Evolutionary conservation across 1,140 invertebrate species (phyloP), one percentile per base, ranked within the genome.

Genomic region (Ephestia elutella): DNA sequence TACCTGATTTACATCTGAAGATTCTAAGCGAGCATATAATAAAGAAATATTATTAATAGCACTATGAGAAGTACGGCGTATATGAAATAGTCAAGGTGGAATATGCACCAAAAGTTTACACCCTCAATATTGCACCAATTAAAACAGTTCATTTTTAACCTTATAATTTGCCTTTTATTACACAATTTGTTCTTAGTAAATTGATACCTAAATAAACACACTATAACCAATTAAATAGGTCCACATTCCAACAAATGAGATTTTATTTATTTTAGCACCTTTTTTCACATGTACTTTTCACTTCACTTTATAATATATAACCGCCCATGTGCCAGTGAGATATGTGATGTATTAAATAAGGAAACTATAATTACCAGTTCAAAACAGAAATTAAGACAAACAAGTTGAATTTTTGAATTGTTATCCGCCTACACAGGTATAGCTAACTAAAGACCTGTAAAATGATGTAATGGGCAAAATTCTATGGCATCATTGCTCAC

Each of bases 61-160:
- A 71, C 54, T 0, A 70, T 18, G 0, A 68, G 35, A 5, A 84
- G 17, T n/a, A 75, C 28, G 0, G 57, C 74, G 13, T 78, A 82
- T n/a, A 82, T 54, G 9, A 81, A 49, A 21, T 71, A 77, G 32
- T 80, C 81, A 48, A 84, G 49, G 35, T 80, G 56, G 13, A 70
- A 65, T 11, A 75, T 56, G 32, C 60, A 75, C 67, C 70, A 78
- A 10, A 60, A 62, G 11, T 66, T 63, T 0, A 70, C 59, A 8
- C 59, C 49, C 7, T 58, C 64, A 18, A 51, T 65, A 0, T 59
- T 28, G 38, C 62, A 63, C 0, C 59, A 55, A 0, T 30, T 54
- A 19, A 57, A 53, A 56, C 66, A 69, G 9, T 69, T 59, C 13
- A 59, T 49, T 21, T 32, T 58, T 44, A 62, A 61, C 13, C 21